phyloP scores from a whole-genome alignment of 2,888 invertebrate genomes.

The Cerceris rybyensis region DNA sequence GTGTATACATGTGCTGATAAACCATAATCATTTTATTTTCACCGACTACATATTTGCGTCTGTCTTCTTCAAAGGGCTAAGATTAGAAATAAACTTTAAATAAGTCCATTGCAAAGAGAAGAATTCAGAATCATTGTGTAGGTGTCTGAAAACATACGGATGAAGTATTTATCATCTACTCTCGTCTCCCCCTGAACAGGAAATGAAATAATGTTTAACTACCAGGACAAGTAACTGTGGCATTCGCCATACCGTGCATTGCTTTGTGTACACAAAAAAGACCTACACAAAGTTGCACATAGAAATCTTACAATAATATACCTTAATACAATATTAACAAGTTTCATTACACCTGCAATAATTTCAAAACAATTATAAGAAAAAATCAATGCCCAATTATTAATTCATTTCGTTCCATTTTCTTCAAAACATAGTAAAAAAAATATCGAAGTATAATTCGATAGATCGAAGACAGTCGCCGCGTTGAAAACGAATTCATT shows the following conservation, averaged over 20 bases:
- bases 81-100: too few species aligned
- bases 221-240: slow-evolving; percentile 18
- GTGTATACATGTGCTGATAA: too few species aligned
- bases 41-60: too few species aligned
- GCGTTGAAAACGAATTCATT: too few species aligned
- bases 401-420: too few species aligned
- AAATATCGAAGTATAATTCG: too few species aligned
- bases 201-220: slow-evolving; percentile 61
- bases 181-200: slow-evolving; percentile 46
- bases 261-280: slow-evolving; percentile 16
- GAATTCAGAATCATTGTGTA: slow-evolving; percentile 2
- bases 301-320: background rate
- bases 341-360: background rate
- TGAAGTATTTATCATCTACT: slow-evolving; percentile 35
- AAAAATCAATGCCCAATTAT: too few species aligned
- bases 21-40: too few species aligned
- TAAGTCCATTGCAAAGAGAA: background rate
- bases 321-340: background rate
- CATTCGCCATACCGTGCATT: slow-evolving; percentile 35
- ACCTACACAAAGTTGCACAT: slow-evolving; percentile 5
- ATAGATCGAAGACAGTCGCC: too few species aligned
- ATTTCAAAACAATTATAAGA: background rate
- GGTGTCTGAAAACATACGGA: slow-evolving; percentile 1
- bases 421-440: too few species aligned
- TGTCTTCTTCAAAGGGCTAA: too few species aligned